Evolutionary conservation across 2,113 vertebrate genomes (phyloP).

Genomic region (Leptosomus discolor): DNA sequence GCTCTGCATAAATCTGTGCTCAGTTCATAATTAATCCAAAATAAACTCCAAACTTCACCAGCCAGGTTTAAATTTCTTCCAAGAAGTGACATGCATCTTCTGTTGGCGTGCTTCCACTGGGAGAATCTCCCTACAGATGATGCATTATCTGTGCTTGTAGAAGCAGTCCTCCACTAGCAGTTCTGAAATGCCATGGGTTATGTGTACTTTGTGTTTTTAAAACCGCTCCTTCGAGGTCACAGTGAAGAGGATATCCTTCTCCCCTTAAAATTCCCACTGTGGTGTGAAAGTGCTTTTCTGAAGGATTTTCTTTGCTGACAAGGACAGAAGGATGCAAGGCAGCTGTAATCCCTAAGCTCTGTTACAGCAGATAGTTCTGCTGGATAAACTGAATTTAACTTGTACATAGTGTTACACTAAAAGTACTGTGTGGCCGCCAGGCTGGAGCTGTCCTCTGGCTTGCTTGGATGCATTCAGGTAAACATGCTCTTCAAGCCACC

Average conservation of each 20-base stretch:
- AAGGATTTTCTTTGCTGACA: not conserved
- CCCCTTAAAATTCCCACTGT: not conserved
- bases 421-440: not conserved
- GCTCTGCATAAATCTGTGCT: not conserved
- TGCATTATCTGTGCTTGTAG: not conserved
- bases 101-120: not conserved
- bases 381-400: not conserved
- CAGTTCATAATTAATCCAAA: not conserved
- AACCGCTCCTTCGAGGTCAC: not conserved
- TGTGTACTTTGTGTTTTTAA: not conserved
- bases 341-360: not conserved
- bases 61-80: not conserved
- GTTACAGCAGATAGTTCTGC: not conserved
- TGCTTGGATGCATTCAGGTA: not conserved
- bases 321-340: not conserved
- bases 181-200: not conserved
- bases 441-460: not conserved
- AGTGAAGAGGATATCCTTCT: not conserved
- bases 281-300: not conserved
- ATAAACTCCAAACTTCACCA: not conserved
- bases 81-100: not conserved
- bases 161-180: not conserved
- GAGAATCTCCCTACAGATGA: not conserved
- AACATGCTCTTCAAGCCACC: not conserved
- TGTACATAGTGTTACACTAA: rapidly evolving